Percentiles rank a stretch among this genome's conserved stretches.
phyloP scores from a whole-genome alignment of 2,888 invertebrate species.

The Drosophila heteroneura region DNA sequence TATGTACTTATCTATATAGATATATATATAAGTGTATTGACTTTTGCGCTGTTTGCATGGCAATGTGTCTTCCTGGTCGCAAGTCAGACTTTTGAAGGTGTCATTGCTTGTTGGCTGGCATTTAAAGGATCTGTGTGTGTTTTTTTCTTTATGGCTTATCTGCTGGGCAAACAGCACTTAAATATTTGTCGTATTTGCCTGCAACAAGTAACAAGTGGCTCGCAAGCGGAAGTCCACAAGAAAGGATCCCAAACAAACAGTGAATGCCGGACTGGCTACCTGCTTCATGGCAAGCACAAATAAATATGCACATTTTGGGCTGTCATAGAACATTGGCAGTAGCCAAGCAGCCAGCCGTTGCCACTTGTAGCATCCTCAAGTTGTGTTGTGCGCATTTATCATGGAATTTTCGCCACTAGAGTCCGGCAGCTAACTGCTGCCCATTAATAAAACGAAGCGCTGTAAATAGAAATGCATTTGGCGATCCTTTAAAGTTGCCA shows the following conservation, averaged over 20 bases:
- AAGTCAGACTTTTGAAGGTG: constrained; percentile 48
- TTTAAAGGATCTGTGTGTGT: constrained; percentile 52
- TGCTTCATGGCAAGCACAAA: constrained; percentile 8
- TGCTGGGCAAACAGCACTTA: constrained; percentile 69
- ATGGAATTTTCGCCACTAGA: constrained; percentile 45
- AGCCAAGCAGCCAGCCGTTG: constrained; percentile 18
- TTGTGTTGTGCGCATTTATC: constrained; percentile 59
- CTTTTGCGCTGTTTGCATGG: constrained; percentile 20
- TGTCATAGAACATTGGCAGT: constrained; percentile 53
- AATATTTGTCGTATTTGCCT: constrained; percentile 56
- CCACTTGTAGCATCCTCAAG: constrained; percentile 15
- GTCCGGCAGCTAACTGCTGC: constrained; percentile 37
- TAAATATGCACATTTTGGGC: constrained; percentile 32
- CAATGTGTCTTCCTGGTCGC: constrained; percentile 34
- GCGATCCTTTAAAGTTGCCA: constrained; percentile 19
- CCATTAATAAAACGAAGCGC: constrained; percentile 66
- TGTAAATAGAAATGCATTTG: constrained; percentile 64
- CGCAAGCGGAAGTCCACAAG: constrained; percentile 68
- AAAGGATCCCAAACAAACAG: constrained; percentile 42
- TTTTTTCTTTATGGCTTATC: constrained; percentile 63
- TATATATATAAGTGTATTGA: not conserved
- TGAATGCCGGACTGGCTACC: constrained; percentile 19
- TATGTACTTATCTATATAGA: not conserved
- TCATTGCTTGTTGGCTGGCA: constrained; percentile 53
- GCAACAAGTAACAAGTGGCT: constrained; percentile 68